Conservation (phyloP, 2,113 vertebrate genomes). For the Brachirus orientalis region DNA sequence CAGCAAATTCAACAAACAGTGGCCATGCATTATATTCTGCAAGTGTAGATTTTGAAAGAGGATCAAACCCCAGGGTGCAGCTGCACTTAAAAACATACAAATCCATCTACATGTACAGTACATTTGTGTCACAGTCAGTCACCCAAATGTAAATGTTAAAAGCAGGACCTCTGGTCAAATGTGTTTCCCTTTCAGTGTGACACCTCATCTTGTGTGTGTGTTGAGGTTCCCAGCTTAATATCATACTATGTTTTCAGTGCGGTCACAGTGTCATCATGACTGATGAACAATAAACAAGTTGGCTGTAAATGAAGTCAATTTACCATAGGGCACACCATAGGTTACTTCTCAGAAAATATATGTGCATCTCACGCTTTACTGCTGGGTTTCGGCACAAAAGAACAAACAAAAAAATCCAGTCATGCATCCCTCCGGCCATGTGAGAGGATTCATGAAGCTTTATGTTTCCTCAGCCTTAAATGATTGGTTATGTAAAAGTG, state of each 20-base stretch:
- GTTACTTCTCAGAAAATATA: no score
- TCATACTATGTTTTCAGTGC: constrained; percentile 26
- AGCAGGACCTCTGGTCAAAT: background rate
- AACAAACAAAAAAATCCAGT: constrained; percentile 51
- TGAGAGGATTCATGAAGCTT: constrained; percentile 50
- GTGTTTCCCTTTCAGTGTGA: background rate
- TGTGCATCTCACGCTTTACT: constrained; percentile 21
- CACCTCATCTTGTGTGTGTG: background rate
- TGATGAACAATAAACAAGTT: constrained; percentile 52
- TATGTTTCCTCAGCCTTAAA: constrained; percentile 56
- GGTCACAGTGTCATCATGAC: constrained; percentile 33
- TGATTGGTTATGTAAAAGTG: constrained; percentile 63
- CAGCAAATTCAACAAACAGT: background rate
- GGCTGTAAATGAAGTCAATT: constrained; percentile 41
- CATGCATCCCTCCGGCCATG: constrained; percentile 41
- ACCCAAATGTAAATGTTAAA: constrained; percentile 13
- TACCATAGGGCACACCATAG: constrained; percentile 31
- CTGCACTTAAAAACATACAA: no score
- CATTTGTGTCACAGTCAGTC: background rate
- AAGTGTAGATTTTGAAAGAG: background rate
- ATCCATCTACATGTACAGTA: no score
- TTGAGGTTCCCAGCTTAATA: background rate
- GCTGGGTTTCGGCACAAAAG: constrained; percentile 36
- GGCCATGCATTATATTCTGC: background rate
- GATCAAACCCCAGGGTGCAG: no score